Conservation (phyloP, 2,888 invertebrate genomes). For the Stenichneumon culpator region DNA sequence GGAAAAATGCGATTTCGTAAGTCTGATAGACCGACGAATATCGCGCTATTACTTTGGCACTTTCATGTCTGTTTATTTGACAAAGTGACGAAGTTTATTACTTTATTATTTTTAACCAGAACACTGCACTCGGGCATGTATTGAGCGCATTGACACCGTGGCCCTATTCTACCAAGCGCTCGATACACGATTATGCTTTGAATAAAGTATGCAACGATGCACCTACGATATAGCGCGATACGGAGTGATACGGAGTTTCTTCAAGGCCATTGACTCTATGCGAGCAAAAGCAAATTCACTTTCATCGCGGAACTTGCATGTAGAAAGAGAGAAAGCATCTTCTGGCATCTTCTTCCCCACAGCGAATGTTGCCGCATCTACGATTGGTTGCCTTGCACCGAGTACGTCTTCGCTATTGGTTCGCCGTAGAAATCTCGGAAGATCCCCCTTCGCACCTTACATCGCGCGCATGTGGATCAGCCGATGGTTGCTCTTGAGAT, state of each 20-base stretch:
- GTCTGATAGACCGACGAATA: neutral
- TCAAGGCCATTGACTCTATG: neutral
- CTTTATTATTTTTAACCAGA: neutral
- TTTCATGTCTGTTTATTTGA: neutral
- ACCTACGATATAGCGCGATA: neutral
- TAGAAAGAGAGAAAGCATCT: neutral
- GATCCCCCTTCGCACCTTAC: neutral
- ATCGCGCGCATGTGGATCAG: constrained; percentile 6
- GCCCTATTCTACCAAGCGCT: neutral
- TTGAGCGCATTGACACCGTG: neutral
- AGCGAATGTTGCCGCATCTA: neutral
- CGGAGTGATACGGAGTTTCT: neutral
- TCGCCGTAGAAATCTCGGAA: neutral
- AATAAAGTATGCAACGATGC: neutral
- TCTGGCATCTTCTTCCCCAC: neutral
- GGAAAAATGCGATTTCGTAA: neutral
- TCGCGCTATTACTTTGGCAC: neutral
- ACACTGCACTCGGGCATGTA: no score
- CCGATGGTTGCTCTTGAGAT: constrained; percentile 8
- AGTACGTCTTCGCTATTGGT: neutral
- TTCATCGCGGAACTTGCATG: neutral
- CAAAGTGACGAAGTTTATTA: neutral
- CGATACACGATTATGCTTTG: neutral
- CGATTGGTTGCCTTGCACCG: neutral
- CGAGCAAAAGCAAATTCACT: neutral